These are phyloP conservation scores for Salminus brasiliensis DNA, from an alignment of 2,113 vertebrate species.

Conservation along the genomic window DNA sequence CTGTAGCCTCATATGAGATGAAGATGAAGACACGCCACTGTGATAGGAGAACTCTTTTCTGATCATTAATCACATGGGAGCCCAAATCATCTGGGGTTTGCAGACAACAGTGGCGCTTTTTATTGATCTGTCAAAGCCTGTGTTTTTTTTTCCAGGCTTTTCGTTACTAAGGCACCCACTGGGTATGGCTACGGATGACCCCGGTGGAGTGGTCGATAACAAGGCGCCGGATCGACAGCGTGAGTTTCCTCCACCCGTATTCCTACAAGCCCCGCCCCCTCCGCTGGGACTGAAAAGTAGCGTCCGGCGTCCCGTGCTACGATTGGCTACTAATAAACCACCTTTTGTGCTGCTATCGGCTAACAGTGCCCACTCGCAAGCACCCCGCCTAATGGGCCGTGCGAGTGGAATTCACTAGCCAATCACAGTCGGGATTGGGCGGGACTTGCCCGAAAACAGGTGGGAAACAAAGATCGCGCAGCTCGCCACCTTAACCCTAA, in stretches of 20 bases:
- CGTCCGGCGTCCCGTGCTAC: not conserved
- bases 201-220: slow-evolving; percentile 61
- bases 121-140: slow-evolving; percentile 57
- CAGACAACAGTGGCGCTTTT: slow-evolving; percentile 45
- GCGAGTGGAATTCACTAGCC: not conserved
- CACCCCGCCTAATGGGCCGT: no score
- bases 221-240: slow-evolving; percentile 45
- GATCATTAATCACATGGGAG: not conserved
- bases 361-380: no score
- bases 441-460: not conserved
- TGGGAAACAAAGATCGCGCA: not conserved
- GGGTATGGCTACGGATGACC: slow-evolving; percentile 14
- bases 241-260: not conserved
- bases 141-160: slow-evolving; percentile 56
- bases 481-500: slow-evolving; percentile 27
- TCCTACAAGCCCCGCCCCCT: slow-evolving; percentile 51
- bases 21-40: no score
- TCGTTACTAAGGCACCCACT: slow-evolving; percentile 58
- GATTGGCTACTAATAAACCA: no score
- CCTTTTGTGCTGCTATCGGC: no score
- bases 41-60: not conserved
- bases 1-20: no score
- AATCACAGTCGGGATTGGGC: not conserved
- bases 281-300: slow-evolving; percentile 11
- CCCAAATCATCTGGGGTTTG: slow-evolving; percentile 15